Percentiles rank a stretch among this genome's conserved stretches.
phyloP scores from a whole-genome alignment of 2,888 invertebrate species.

The Petrolisthes manimaculis region DNA sequence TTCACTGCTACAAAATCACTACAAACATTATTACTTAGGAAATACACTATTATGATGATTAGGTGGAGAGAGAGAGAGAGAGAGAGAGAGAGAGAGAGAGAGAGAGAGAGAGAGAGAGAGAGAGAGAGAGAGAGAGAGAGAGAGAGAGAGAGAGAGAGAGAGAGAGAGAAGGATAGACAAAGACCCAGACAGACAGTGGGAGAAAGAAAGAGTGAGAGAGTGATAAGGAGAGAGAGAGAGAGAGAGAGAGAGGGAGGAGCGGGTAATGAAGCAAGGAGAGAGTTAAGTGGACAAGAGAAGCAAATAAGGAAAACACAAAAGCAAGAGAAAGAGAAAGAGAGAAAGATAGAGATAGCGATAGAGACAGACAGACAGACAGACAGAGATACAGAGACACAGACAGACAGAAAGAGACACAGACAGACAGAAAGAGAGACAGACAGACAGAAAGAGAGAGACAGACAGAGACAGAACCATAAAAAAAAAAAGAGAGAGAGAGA shows the following conservation, averaged over 20 bases:
- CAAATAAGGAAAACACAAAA: neutral
- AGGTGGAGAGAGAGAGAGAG: neutral
- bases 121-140: conserved; percentile 18
- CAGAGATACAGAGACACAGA: neutral
- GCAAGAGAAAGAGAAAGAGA: neutral
- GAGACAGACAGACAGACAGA: neutral
- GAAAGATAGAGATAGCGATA: neutral
- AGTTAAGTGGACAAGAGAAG: neutral
- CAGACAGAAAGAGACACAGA: neutral
- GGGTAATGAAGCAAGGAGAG: neutral
- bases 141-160: conserved; percentile 18
- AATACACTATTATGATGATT: too few species aligned
- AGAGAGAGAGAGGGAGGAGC: neutral
- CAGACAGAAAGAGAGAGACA: neutral
- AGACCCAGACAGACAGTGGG: neutral
- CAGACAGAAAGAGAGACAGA: neutral
- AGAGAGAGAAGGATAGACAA: conserved; percentile 8
- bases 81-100: neutral
- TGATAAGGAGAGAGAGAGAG: neutral
- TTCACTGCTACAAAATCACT: too few species aligned
- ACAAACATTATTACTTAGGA: too few species aligned
- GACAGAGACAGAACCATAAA: neutral
- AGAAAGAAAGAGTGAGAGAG: neutral
- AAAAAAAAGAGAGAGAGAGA: neutral
- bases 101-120: conserved; percentile 18